Percentiles rank a stretch among this genome's conserved stretches.
Conservation (phyloP, 2,888 invertebrate genomes). For the Aleiodes alternator region DNA sequence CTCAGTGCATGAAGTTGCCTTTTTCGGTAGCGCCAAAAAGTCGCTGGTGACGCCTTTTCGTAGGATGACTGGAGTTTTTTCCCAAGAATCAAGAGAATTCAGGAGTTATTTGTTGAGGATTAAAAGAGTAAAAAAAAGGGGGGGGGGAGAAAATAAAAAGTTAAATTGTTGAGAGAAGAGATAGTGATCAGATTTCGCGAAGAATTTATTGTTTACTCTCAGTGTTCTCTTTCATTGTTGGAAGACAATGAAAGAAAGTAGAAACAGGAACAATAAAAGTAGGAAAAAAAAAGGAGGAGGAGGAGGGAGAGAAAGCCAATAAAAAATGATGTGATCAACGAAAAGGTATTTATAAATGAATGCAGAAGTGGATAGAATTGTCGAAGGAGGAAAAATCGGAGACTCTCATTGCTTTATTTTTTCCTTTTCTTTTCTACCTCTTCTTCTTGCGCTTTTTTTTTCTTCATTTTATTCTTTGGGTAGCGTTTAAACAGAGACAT, state of each 20-base stretch:
- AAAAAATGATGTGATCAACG: constrained; percentile 13
- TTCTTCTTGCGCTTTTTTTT: background rate
- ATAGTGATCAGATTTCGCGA: no score
- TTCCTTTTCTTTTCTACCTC: no score
- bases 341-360: constrained; percentile 38
- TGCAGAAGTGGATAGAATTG: constrained; percentile 23
- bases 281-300: no score
- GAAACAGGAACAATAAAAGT: constrained; percentile 4
- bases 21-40: background rate
- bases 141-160: background rate
- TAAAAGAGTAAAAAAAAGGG: background rate
- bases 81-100: constrained; percentile 23
- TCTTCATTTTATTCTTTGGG: constrained; percentile 15
- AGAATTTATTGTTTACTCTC: no score
- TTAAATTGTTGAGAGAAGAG: background rate
- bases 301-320: background rate
- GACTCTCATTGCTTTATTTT: constrained; percentile 9
- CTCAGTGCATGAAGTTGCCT: background rate
- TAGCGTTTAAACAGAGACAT: constrained; percentile 50
- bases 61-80: constrained; percentile 22
- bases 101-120: constrained; percentile 6
- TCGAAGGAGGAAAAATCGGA: constrained; percentile 8
- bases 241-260: no score
- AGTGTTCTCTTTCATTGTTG: no score
- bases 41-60: background rate